Evolutionary conservation across 2,888 invertebrate genomes (phyloP), one percentile per base, ranked within the genome.

Genomic region (Nemapogon koenigi): DNA sequence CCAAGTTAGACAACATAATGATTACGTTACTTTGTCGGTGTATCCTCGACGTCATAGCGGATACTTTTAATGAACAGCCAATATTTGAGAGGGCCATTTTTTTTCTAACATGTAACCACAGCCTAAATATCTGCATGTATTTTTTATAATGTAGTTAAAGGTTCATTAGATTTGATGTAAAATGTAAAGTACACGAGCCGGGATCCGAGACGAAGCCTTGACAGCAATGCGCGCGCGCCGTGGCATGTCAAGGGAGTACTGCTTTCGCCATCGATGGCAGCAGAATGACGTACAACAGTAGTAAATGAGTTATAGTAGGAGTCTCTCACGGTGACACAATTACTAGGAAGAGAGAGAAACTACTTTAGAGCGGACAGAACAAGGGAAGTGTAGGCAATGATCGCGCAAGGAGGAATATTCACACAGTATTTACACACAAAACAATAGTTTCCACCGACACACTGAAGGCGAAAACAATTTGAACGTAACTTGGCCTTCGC

Each of bases 241-340:
- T 72, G 63, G 62, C 75, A 62, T 76, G 76, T 76, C 76, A 76
- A 76, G 76, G 76, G 76, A 73, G 71, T 67, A 57, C 72, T 73
- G 76, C 76, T 76, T 76, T 76, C 76, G 72, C 73, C 61, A 19
- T 33, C 33, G 35, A n/a, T 28, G 28, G 11, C 28, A 13, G 13
- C 28, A 28, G 4, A 7, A 3, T 10, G 17, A 31, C 16, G 16
- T 31, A 31, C 31, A 31, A 31, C 15, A 16, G n/a, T n/a, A n/a
- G n/a, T n/a, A n/a, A n/a, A n/a, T n/a, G n/a, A n/a, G n/a, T n/a
- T n/a, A n/a, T n/a, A n/a, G n/a, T n/a, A n/a, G n/a, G n/a, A n/a
- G n/a, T n/a, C n/a, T n/a, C n/a, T n/a, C n/a, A n/a, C n/a, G n/a
- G n/a, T n/a, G n/a, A n/a, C n/a, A n/a, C n/a, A 33, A 33, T 33